phyloP scores from a whole-genome alignment of 2,113 vertebrate species.

The Oryzias javanicus region DNA sequence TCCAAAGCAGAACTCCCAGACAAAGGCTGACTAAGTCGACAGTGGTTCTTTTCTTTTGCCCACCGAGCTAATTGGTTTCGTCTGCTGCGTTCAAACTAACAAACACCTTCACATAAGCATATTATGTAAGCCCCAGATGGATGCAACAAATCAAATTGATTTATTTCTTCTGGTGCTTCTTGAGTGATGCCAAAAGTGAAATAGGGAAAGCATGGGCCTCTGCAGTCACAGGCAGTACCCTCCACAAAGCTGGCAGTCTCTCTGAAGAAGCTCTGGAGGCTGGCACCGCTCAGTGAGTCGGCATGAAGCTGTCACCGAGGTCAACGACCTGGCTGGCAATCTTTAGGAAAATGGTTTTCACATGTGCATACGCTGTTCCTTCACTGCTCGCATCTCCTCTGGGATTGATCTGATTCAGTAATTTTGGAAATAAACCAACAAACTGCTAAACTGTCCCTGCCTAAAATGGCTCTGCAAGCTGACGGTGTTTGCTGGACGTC shows the following conservation, averaged over 20 bases:
- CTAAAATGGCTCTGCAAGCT: too few species aligned
- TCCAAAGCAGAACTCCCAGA: conserved; percentile 22
- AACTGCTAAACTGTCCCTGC: too few species aligned
- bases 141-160: conserved; percentile 54
- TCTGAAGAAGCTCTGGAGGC: conserved; percentile 1
- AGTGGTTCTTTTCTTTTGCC: conserved; percentile 37
- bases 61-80: conserved; percentile 49
- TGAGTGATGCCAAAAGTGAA: conserved; percentile 41
- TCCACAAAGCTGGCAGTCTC: conserved; percentile 16
- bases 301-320: not conserved
- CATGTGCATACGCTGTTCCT: not conserved
- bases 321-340: not conserved
- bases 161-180: conserved; percentile 44
- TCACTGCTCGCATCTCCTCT: too few species aligned
- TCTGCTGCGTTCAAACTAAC: conserved; percentile 50
- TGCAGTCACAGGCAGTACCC: conserved; percentile 19
- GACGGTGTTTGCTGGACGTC: not conserved
- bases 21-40: conserved; percentile 34
- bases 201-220: conserved; percentile 43
- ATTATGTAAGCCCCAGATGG: conserved; percentile 63
- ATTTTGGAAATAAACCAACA: too few species aligned
- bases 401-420: too few species aligned
- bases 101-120: conserved; percentile 59
- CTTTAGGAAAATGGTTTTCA: conserved; percentile 7
- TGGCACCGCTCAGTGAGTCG: not conserved